Evolutionary conservation across 2,888 invertebrate species (phyloP).

Genomic region (Drosophila kanekoi): DNA sequence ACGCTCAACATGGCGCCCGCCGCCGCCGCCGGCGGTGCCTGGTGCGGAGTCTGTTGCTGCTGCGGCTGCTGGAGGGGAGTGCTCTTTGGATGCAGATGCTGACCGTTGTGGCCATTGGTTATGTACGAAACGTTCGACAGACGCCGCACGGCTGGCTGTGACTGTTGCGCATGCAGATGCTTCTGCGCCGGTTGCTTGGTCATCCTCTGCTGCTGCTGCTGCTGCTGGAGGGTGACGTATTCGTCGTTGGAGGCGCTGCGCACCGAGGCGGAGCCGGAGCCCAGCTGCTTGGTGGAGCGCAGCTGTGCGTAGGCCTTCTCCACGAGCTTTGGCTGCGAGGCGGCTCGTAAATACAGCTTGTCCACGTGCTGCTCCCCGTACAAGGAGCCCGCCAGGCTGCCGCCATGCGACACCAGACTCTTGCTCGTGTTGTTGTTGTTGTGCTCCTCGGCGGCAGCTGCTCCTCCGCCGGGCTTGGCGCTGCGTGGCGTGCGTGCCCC

Average conservation of each 20-base stretch:
- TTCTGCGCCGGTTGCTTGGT: constrained; percentile 44
- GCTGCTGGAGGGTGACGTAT: constrained; percentile 79
- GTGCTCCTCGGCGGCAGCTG: constrained; percentile 25
- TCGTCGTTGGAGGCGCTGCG: constrained; percentile 80
- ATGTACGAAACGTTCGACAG: constrained; percentile 74
- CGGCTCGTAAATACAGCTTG: constrained; percentile 88
- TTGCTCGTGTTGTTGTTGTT: constrained; percentile 68
- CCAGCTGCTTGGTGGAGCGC: constrained; percentile 80
- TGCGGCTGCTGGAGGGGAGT: constrained; percentile 50
- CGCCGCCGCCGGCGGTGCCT: too few species aligned
- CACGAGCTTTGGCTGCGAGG: constrained; percentile 86
- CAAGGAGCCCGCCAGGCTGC: constrained; percentile 58
- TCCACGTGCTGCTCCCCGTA: constrained; percentile 91
- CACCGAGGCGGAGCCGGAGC: constrained; percentile 58
- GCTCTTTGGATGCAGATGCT: constrained; percentile 82
- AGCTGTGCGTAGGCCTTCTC: constrained; percentile 85
- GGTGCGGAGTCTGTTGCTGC: too few species aligned
- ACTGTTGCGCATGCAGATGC: constrained; percentile 45
- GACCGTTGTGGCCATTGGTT: constrained; percentile 82
- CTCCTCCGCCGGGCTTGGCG: constrained; percentile 65
- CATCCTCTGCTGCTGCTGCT: constrained; percentile 23
- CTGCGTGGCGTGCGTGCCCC: constrained; percentile 87
- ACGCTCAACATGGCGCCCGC: constrained; percentile 53
- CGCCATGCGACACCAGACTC: constrained; percentile 27
- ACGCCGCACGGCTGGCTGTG: constrained; percentile 33